Percentiles rank a stretch among this genome's conserved stretches.
These are phyloP conservation scores for Anoplolepis gracilipes DNA, from an alignment of 1,140 invertebrate genomes.

Conservation along the genomic window DNA sequence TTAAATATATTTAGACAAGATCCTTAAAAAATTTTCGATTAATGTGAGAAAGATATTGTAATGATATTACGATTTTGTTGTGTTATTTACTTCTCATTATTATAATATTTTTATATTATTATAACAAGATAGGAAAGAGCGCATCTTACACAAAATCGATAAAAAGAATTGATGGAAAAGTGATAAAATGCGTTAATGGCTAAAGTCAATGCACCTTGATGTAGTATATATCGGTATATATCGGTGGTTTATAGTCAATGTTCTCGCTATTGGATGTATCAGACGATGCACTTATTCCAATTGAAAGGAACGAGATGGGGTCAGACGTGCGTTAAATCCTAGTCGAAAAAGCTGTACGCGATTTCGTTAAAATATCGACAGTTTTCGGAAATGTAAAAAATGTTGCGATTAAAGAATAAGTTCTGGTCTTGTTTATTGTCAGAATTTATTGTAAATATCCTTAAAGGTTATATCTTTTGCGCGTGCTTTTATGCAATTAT, in stretches of 20 bases:
- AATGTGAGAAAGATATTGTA: neutral
- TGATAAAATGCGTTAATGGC: constrained; percentile 9
- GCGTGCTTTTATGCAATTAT: too few relatives aligned
- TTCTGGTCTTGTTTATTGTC: neutral
- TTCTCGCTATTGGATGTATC: constrained; percentile 17
- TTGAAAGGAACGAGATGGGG: constrained; percentile 20
- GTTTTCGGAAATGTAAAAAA: constrained; percentile 4
- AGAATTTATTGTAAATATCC: neutral
- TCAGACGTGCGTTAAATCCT: constrained; percentile 52
- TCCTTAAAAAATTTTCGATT: neutral
- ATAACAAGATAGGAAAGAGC: neutral
- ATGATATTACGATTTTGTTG: neutral
- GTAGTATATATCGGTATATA: neutral
- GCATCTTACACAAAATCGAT: constrained; percentile 16
- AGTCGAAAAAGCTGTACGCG: neutral
- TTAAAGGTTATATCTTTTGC: neutral
- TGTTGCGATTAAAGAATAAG: constrained; percentile 3
- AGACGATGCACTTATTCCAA: constrained; percentile 32
- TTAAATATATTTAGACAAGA: neutral
- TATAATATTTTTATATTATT: neutral
- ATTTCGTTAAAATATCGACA: constrained; percentile 33
- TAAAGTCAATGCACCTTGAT: constrained; percentile 13
- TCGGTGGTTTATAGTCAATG: constrained; percentile 14
- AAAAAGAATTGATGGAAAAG: neutral
- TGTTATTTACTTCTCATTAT: too few relatives aligned